Evolutionary conservation across 2,797 vertebrate species (phyloP), one percentile per base, ranked within the genome.

Genomic region (Acomys russatus): DNA sequence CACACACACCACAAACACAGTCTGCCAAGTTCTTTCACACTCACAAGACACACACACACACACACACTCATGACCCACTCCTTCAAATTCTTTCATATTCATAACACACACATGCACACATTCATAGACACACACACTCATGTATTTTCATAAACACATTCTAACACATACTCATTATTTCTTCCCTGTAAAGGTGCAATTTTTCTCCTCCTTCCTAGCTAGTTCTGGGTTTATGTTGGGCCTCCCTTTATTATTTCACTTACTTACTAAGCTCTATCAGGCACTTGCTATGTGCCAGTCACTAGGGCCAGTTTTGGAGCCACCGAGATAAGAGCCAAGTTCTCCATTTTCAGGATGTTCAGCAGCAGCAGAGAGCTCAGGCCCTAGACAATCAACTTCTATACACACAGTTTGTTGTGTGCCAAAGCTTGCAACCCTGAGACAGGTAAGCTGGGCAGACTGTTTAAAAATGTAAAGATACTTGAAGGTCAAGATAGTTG

Each of bases 211-310:
- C 20, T 68, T 82, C 68, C 59, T 88, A 77, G 23, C 54, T 84
- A 44, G 66, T 68, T 11, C 51, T 90, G 77, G 38, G 20, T 80
- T 30, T 93, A 8, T 59, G 6, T 11, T 92, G 71, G 88, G 17
- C 20, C 70, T 86, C 44, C 49, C n/a, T 91, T 87, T 33, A 85
- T 79, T 86, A 30, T n/a, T 91, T 90, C 59, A 78, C 78, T 95
- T 18, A 89, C 30, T 94, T 51, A 23, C 44, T 33, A 94, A 74
- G 54, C 20, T 70, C 18, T 71, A 44, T 33, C 33, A 89, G 80
- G 74, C 22, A 68, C 38, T 23, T 92, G 30, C 9, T 76, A 4
- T 25, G 33, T 49, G 35, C 64, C 38, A 66, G 10, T 77, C 35
- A 56, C 33, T 87, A 68, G 91, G 59, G 17, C 78, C 61, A 76